These are phyloP conservation scores for Gouania willdenowi DNA, from an alignment of 2,797 vertebrate species.

Conservation along the genomic window DNA sequence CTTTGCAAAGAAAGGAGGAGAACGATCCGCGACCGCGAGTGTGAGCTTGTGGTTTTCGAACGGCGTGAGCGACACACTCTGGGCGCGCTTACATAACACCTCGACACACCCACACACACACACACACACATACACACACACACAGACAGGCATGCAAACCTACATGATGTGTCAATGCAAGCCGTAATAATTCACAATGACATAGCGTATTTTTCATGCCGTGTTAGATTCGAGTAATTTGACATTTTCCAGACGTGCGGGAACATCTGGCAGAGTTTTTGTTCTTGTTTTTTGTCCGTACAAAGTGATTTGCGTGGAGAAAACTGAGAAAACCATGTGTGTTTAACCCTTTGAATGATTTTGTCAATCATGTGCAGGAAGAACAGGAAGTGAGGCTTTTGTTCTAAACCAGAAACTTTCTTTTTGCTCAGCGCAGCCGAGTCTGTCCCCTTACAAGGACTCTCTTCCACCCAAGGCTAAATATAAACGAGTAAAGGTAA, in stretches of 20 bases:
- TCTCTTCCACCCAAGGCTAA: slow-evolving; percentile 53
- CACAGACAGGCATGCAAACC: slow-evolving; percentile 11
- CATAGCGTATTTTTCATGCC: slow-evolving; percentile 24
- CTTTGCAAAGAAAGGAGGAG: slow-evolving; percentile 11
- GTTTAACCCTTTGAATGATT: no score
- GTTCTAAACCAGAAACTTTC: background rate
- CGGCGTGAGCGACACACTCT: slow-evolving; percentile 48
- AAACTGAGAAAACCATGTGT: no score
- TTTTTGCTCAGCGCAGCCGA: slow-evolving; percentile 20
- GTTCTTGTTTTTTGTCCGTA: background rate
- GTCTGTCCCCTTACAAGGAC: slow-evolving; percentile 59
- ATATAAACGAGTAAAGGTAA: slow-evolving; percentile 56
- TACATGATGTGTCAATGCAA: slow-evolving; percentile 5
- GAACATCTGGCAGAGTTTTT: slow-evolving; percentile 1
- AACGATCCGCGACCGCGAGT: slow-evolving; percentile 46
- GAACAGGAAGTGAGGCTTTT: no score
- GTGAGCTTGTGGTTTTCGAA: slow-evolving; percentile 37
- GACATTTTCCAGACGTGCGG: slow-evolving; percentile 10
- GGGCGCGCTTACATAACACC: slow-evolving; percentile 37
- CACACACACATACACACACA: background rate
- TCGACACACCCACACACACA: no score
- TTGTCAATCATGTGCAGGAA: no score
- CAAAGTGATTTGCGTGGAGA: slow-evolving; percentile 1
- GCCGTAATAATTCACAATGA: slow-evolving; percentile 1
- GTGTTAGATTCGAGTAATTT: slow-evolving; percentile 28